Conservation (phyloP, 2,113 vertebrate genomes). For the Spheniscus mendiculus region DNA sequence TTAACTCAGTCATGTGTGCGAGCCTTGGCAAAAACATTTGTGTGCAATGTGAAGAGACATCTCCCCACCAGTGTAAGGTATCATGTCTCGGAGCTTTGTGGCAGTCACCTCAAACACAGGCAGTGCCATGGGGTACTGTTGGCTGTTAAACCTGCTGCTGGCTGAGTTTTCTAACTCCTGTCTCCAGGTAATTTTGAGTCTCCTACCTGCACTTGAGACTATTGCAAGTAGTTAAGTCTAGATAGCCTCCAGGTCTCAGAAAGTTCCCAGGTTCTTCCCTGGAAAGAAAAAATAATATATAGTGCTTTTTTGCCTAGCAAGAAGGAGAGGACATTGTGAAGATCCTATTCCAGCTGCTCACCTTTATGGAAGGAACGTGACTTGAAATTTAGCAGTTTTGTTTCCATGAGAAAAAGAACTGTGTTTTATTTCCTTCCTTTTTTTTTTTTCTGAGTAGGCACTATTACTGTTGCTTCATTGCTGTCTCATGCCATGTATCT, state of each 20-base stretch:
- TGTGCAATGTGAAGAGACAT: neutral
- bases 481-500: neutral
- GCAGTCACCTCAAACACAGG: neutral
- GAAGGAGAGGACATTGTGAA: neutral
- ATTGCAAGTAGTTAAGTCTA: neutral
- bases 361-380: neutral
- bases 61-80: neutral
- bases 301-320: neutral
- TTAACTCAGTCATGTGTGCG: neutral
- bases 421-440: neutral
- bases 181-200: neutral
- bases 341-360: neutral
- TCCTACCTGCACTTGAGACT: neutral
- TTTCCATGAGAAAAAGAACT: neutral
- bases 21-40: neutral
- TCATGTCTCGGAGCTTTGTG: neutral
- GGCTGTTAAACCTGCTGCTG: neutral
- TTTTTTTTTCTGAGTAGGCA: rapidly evolving
- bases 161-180: neutral
- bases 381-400: neutral
- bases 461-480: neutral
- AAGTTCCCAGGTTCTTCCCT: neutral
- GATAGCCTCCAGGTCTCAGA: neutral
- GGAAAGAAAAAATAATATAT: too few relatives aligned
- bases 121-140: neutral